Conservation (phyloP, 2,797 vertebrate species). For the Oceanodroma leucorhoa region DNA sequence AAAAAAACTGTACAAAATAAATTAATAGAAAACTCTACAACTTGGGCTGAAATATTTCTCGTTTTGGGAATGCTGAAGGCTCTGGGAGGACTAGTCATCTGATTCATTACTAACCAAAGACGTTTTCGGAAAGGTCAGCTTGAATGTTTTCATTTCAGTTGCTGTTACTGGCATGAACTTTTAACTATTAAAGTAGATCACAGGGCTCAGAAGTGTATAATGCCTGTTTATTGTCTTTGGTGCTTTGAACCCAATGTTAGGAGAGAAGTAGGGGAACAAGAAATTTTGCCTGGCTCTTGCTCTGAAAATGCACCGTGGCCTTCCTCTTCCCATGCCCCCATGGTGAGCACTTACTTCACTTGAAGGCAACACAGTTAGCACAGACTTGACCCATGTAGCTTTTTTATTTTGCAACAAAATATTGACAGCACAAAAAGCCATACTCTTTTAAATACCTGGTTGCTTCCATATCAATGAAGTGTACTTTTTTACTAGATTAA, state of each 20-base stretch:
- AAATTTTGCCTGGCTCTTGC: background rate
- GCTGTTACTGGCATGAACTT: background rate
- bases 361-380: background rate
- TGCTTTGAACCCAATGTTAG: background rate
- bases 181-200: background rate
- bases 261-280: background rate
- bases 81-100: background rate
- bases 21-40: background rate
- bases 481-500: background rate
- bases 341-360: background rate
- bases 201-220: background rate
- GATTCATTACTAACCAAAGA: slow-evolving; percentile 1
- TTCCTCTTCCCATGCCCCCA: background rate
- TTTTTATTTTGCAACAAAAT: background rate
- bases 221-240: background rate
- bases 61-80: background rate
- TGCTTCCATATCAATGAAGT: background rate
- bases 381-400: background rate
- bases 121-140: background rate
- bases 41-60: background rate
- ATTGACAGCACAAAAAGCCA: background rate
- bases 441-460: background rate
- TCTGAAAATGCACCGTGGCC: background rate
- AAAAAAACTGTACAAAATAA: background rate
- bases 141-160: background rate